phyloP scores from a whole-genome alignment of 2,888 invertebrate species.

The Paralinhomoeus sp. region DNA sequence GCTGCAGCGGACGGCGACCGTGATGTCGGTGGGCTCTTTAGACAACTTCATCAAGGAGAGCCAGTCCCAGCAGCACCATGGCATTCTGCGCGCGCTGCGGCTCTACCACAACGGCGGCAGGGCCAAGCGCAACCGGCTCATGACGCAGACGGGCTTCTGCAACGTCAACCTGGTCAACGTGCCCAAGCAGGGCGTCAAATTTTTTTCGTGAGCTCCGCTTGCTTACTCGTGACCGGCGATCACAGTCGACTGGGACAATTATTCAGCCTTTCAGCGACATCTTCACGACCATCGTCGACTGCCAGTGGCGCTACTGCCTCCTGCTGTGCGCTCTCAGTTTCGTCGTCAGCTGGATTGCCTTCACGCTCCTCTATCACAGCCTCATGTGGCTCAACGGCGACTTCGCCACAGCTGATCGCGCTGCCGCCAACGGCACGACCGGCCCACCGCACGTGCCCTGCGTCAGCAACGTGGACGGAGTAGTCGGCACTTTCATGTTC shows the following conservation, averaged over 20 bases:
- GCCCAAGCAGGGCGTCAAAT: constrained; percentile 21
- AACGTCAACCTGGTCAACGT: constrained; percentile 23
- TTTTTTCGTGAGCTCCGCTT: too few species aligned
- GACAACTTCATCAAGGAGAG: too few species aligned
- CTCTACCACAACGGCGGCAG: constrained; percentile 7
- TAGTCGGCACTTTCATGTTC: constrained; percentile 12
- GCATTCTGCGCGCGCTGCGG: too few species aligned
- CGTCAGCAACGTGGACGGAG: constrained; percentile 18
- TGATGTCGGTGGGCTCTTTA: too few species aligned
- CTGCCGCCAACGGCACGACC: constrained; percentile 13
- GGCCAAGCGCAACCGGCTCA: constrained; percentile 17
- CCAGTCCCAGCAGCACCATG: too few species aligned
- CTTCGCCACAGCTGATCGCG: constrained; percentile 15
- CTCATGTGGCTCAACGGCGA: constrained; percentile 27
- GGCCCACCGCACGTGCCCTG: too few species aligned
- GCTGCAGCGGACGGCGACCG: too few species aligned
- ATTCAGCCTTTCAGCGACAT: constrained; percentile 25
- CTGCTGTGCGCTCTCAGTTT: constrained; percentile 21
- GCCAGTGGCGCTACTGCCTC: constrained; percentile 32
- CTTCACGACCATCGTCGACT: constrained; percentile 33
- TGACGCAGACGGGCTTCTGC: constrained; percentile 22
- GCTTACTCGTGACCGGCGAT: too few species aligned
- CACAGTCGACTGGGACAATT: too few species aligned
- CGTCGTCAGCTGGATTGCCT: constrained; percentile 27
- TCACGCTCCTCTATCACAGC: constrained; percentile 29